Conservation (phyloP, 30 jellyfish, hydroid and myxozoan species). For the Pseudorhiza aurosa region DNA sequence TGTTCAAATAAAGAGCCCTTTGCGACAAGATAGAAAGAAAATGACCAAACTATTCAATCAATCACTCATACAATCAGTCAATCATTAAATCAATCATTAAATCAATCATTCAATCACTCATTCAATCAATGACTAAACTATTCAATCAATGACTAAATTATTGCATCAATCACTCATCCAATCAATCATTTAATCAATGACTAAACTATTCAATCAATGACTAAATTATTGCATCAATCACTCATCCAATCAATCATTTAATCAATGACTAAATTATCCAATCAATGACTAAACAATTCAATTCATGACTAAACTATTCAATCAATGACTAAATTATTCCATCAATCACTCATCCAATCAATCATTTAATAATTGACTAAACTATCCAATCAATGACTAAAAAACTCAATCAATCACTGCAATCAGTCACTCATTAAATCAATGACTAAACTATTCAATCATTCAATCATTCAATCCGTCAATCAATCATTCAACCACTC, state of each 20-base stretch:
- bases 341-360: neutral
- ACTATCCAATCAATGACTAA: neutral
- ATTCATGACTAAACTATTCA: neutral
- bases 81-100: neutral
- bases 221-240: neutral
- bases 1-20: constrained; percentile 85
- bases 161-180: neutral
- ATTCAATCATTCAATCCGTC: neutral
- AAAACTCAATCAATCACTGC: neutral
- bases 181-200: neutral
- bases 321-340: neutral
- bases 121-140: neutral
- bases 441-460: neutral
- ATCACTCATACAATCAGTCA: neutral
- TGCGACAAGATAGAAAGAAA: neutral
- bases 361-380: neutral
- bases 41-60: too few species aligned
- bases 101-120: neutral
- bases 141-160: neutral
- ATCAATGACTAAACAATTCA: neutral
- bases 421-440: neutral
- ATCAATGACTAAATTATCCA: neutral
- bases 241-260: neutral
- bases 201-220: neutral
- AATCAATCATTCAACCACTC: neutral